These are phyloP conservation scores for Pseudeuparius sepicola DNA, from an alignment of 2,888 invertebrate species.

Conservation along the genomic window DNA sequence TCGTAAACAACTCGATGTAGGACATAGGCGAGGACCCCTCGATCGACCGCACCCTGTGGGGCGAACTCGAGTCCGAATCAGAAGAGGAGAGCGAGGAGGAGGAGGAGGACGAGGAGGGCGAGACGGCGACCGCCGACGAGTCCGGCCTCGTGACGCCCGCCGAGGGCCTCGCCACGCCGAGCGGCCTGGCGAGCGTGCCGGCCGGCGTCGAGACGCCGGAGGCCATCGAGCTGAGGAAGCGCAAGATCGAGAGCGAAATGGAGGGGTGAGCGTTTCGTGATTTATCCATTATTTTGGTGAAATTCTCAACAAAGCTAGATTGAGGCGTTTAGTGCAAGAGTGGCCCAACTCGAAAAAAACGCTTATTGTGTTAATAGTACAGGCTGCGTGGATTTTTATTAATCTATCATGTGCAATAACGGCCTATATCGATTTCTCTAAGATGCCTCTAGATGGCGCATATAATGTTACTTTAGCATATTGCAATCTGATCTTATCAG, in stretches of 20 bases:
- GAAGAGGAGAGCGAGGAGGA: constrained; percentile 66
- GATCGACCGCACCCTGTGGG: constrained; percentile 92
- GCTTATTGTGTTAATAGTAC: too few species aligned
- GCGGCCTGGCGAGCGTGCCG: constrained; percentile 82
- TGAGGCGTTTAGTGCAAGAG: too few species aligned
- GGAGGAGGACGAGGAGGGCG: constrained; percentile 58
- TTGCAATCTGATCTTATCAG: too few species aligned
- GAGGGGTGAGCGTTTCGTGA: constrained; percentile 67
- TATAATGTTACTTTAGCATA: too few species aligned
- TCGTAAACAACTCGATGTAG: too few species aligned
- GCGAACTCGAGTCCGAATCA: constrained; percentile 89
- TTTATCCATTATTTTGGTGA: too few species aligned
- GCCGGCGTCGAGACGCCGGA: constrained; percentile 98
- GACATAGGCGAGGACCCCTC: constrained; percentile 69
- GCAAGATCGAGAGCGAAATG: constrained; percentile 91
- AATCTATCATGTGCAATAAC: too few species aligned
- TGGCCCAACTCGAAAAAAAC: too few species aligned
- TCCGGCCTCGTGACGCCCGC: constrained; percentile 88
- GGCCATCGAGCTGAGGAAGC: constrained; percentile 94
- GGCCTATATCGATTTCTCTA: too few species aligned
- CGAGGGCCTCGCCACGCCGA: constrained; percentile 89
- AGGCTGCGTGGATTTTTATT: too few species aligned
- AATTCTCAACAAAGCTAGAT: too few species aligned
- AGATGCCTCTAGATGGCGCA: too few species aligned
- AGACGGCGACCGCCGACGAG: constrained; percentile 52